Evolutionary conservation across 2,797 vertebrate genomes (phyloP).

Genomic region (Xenops minutus): DNA sequence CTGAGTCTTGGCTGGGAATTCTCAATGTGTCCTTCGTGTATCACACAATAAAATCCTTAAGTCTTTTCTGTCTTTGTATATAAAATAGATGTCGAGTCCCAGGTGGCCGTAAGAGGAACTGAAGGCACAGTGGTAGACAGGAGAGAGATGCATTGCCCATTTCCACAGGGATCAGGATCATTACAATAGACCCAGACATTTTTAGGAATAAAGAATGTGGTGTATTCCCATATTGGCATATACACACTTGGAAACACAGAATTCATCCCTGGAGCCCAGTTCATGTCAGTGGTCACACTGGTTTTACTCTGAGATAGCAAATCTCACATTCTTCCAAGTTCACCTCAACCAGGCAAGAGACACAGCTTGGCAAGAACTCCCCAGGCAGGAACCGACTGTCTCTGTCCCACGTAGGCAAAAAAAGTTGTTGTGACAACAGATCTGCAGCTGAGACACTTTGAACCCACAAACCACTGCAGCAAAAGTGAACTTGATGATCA

Average conservation of each 20-base stretch:
- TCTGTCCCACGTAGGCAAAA: not conserved
- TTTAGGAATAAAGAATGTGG: not conserved
- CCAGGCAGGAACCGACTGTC: not conserved
- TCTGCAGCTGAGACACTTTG: too few species aligned
- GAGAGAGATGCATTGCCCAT: not conserved
- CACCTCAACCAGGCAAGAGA: not conserved
- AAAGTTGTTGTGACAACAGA: not conserved
- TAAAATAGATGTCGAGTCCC: not conserved
- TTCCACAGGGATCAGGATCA: not conserved
- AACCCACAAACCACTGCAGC: fast-evolving
- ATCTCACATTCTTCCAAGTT: not conserved
- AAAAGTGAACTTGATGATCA: fast-evolving
- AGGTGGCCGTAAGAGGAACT: not conserved
- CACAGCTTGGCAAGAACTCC: not conserved
- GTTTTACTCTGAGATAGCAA: not conserved
- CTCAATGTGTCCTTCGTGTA: not conserved
- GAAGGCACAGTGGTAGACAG: not conserved
- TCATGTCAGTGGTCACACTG: fast-evolving
- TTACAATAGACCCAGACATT: not conserved
- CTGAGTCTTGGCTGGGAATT: not conserved
- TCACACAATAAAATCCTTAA: not conserved
- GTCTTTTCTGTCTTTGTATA: not conserved
- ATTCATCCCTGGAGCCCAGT: fast-evolving
- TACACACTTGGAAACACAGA: fast-evolving
- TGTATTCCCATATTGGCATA: fast-evolving